Conservation (phyloP, 2,113 vertebrate genomes). For the Heteronetta atricapilla region DNA sequence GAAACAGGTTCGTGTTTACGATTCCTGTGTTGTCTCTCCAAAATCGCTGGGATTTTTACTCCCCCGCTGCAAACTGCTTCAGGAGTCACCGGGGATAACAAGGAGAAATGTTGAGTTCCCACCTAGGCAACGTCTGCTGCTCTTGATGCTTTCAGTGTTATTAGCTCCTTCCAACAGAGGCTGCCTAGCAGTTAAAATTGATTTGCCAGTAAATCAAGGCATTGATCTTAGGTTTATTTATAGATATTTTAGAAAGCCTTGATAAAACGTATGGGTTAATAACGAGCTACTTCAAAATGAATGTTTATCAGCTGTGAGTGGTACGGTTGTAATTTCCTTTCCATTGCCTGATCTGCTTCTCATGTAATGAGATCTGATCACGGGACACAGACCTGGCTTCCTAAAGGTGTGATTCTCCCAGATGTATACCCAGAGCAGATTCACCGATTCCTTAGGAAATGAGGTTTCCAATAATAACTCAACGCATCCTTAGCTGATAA, state of each 20-base stretch:
- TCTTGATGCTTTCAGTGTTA: background rate
- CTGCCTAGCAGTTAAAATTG: background rate
- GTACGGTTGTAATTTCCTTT: background rate
- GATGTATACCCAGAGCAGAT: background rate
- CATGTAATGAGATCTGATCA: background rate
- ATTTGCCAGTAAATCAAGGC: background rate
- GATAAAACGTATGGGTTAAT: background rate
- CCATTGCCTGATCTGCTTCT: background rate
- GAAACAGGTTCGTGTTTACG: slow-evolving; percentile 78
- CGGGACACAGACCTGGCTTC: background rate
- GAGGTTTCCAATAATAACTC: slow-evolving; percentile 19
- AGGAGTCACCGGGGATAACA: background rate
- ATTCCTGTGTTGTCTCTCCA: accelerated
- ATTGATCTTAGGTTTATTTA: background rate
- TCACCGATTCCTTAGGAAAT: background rate
- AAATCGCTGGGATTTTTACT: accelerated
- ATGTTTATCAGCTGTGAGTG: background rate
- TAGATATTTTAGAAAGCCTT: background rate
- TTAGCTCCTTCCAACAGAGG: background rate
- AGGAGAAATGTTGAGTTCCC: accelerated
- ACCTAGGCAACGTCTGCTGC: accelerated
- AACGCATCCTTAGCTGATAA: background rate
- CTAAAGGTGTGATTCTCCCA: background rate
- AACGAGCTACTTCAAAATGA: background rate
- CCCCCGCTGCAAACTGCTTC: accelerated